Conservation (phyloP, 2,797 vertebrate genomes). For the Babyrousa celebensis region DNA sequence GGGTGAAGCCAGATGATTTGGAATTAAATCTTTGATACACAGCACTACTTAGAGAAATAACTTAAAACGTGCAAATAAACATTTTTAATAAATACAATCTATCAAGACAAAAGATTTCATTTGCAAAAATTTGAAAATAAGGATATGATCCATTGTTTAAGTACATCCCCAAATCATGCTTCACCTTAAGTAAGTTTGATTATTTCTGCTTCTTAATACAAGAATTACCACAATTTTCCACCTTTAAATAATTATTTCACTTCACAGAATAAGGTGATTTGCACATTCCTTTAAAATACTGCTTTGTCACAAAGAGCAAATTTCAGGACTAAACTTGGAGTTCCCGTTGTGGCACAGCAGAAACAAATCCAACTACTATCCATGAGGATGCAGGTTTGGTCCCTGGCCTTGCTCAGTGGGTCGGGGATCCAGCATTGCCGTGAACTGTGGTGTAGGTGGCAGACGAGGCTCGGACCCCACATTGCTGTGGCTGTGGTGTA, state of each 20-base stretch:
- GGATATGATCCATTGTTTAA: background rate
- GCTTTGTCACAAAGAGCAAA: slow-evolving; percentile 12
- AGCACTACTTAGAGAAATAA: background rate
- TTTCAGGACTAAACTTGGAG: slow-evolving; percentile 40
- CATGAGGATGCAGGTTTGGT: too few species aligned
- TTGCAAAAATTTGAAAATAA: slow-evolving; percentile 14
- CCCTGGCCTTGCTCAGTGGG: too few species aligned
- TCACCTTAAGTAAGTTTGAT: slow-evolving; percentile 25
- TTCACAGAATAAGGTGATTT: background rate
- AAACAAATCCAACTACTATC: too few species aligned
- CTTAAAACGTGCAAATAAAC: slow-evolving; percentile 19
- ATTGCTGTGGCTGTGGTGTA: too few species aligned
- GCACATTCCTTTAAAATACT: slow-evolving; percentile 10
- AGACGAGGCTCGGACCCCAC: too few species aligned
- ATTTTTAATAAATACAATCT: background rate
- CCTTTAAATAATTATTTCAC: slow-evolving; percentile 46
- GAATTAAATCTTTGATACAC: slow-evolving; percentile 37
- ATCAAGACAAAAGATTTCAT: background rate
- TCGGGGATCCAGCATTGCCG: too few species aligned
- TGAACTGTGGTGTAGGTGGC: too few species aligned
- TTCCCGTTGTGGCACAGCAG: too few species aligned
- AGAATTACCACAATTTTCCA: background rate
- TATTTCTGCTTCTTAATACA: slow-evolving; percentile 47
- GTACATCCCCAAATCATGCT: background rate
- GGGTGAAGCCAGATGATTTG: background rate